Percentiles rank a stretch among this genome's conserved stretches.
phyloP scores from a whole-genome alignment of 2,888 invertebrate genomes.

The Leptopilina syphax region DNA sequence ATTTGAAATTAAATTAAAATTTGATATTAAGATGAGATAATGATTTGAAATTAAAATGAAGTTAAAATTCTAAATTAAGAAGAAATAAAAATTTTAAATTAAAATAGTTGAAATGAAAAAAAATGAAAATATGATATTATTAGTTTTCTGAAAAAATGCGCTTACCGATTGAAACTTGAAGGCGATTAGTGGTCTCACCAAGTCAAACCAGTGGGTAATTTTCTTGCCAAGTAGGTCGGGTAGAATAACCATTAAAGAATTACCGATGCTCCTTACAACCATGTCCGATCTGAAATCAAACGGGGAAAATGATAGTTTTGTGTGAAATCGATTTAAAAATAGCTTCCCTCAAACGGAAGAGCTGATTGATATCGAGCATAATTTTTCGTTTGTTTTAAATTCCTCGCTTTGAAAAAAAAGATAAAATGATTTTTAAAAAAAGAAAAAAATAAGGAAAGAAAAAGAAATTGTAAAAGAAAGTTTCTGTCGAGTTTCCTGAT shows the following conservation, averaged over 20 bases:
- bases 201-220: conserved; percentile 93
- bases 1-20: too few relatives aligned
- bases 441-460: too few relatives aligned
- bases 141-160: neutral
- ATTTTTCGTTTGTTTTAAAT: neutral
- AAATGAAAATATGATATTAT: too few relatives aligned
- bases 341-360: conserved; percentile 29
- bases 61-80: too few relatives aligned
- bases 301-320: conserved; percentile 31
- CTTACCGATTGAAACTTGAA: conserved; percentile 96
- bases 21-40: too few relatives aligned
- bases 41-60: too few relatives aligned
- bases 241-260: conserved; percentile 92
- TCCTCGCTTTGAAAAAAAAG: neutral
- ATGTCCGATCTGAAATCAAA: conserved; percentile 85
- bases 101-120: too few relatives aligned
- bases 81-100: neutral
- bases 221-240: conserved; percentile 93
- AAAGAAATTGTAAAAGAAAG: neutral
- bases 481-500: conserved; percentile 5
- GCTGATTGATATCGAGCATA: neutral
- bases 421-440: too few relatives aligned
- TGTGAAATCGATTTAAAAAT: conserved; percentile 34
- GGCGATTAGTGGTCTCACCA: conserved; percentile 94
- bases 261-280: conserved; percentile 92